phyloP scores from a whole-genome alignment of 2,888 invertebrate species.

The Drosophila multiciliata region DNA sequence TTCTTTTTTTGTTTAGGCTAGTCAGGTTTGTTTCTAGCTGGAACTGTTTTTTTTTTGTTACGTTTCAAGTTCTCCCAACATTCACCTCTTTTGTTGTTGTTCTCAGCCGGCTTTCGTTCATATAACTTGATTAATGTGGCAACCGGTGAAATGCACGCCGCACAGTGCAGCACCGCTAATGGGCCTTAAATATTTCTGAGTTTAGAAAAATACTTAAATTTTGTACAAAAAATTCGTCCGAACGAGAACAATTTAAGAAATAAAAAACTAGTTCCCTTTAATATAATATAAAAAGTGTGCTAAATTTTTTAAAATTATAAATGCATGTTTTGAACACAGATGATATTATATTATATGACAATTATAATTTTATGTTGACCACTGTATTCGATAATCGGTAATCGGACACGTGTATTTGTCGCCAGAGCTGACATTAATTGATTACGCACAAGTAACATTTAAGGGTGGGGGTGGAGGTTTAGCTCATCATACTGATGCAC shows the following conservation, averaged over 20 bases:
- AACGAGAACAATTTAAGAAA: neutral
- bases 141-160: conserved; percentile 31
- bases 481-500: conserved; percentile 41
- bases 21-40: conserved; percentile 1
- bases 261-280: neutral
- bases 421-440: conserved; percentile 46
- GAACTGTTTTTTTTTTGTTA: neutral
- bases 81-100: conserved; percentile 2
- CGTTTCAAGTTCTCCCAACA: conserved; percentile 9
- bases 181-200: neutral
- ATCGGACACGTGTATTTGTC: conserved; percentile 53
- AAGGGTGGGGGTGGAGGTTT: neutral
- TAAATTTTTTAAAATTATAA: neutral
- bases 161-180: neutral
- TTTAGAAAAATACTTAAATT: neutral
- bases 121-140: conserved; percentile 57
- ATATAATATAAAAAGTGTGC: neutral
- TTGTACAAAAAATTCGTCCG: neutral
- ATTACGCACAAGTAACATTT: conserved; percentile 38
- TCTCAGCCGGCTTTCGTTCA: conserved; percentile 48
- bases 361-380: neutral
- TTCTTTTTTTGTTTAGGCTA: conserved; percentile 21
- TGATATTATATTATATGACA: neutral
- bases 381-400: conserved; percentile 34
- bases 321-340: neutral